Percentiles rank a stretch among this genome's conserved stretches.
phyloP scores from a whole-genome alignment of 2,797 vertebrate species.

The Chaetodon trifasciatus region DNA sequence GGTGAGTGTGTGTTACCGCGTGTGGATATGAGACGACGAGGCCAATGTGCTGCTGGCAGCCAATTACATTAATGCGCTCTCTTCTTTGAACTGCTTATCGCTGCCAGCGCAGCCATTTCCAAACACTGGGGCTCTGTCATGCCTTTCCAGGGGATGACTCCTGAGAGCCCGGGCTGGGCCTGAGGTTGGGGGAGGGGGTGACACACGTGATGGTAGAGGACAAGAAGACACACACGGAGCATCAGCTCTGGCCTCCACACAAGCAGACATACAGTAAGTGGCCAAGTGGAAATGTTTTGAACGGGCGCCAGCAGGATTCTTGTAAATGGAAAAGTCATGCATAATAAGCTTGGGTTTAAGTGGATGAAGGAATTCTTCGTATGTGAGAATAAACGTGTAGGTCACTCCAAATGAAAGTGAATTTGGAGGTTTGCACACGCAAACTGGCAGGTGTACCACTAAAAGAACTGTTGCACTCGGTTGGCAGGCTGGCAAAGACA shows the following conservation, averaged over 20 bases:
- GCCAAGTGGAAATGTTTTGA: constrained; percentile 57
- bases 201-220: constrained; percentile 69
- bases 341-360: constrained; percentile 40
- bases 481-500: neutral
- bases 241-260: constrained; percentile 44
- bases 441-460: neutral
- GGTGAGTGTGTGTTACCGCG: constrained; percentile 81
- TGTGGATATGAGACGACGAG: constrained; percentile 82
- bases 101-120: constrained; percentile 85
- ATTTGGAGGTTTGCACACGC: constrained; percentile 15
- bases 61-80: constrained; percentile 89
- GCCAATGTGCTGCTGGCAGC: constrained; percentile 85
- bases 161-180: constrained; percentile 71
- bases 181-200: constrained; percentile 60
- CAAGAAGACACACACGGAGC: constrained; percentile 53
- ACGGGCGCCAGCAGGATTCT: constrained; percentile 36
- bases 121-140: constrained; percentile 84
- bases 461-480: neutral
- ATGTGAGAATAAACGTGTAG: constrained; percentile 30
- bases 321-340: constrained; percentile 41
- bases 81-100: constrained; percentile 91
- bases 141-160: constrained; percentile 82
- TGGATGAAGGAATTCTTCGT: neutral
- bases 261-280: constrained; percentile 46
- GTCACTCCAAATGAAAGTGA: neutral